These are phyloP conservation scores for Spicauda simplicius DNA, from an alignment of 2,888 invertebrate genomes.

Conservation along the genomic window DNA sequence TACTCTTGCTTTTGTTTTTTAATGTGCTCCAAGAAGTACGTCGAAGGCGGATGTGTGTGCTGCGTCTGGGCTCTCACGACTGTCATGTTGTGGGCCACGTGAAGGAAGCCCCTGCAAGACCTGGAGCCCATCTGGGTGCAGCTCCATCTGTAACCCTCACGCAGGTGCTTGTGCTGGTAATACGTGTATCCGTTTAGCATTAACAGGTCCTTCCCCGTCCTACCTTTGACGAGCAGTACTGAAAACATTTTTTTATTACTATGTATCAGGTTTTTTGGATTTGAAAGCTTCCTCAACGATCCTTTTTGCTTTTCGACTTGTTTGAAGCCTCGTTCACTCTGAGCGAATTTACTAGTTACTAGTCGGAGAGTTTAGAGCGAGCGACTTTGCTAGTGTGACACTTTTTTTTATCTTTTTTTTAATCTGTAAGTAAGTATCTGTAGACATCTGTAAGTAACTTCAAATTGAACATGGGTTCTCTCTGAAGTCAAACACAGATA, in stretches of 20 bases:
- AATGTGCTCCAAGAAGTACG: conserved; percentile 62
- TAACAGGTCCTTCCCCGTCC: conserved; percentile 71
- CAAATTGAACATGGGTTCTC: too few relatives aligned
- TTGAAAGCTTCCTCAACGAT: too few relatives aligned
- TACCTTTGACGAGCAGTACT: conserved; percentile 76
- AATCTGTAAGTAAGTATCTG: too few relatives aligned
- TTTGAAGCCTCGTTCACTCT: too few relatives aligned
- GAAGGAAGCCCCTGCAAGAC: conserved; percentile 75
- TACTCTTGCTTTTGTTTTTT: conserved; percentile 50
- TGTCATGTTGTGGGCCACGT: conserved; percentile 70
- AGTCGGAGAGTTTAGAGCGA: too few relatives aligned
- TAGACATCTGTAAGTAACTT: too few relatives aligned
- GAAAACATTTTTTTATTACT: conserved; percentile 50
- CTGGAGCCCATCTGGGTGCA: conserved; percentile 80
- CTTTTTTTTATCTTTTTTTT: too few relatives aligned
- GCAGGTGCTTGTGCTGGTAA: conserved; percentile 73
- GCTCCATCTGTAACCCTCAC: conserved; percentile 78
- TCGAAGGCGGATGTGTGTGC: conserved; percentile 75
- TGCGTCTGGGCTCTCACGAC: conserved; percentile 71
- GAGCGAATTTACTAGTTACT: too few relatives aligned
- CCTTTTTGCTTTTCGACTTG: background rate
- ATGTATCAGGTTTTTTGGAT: background rate
- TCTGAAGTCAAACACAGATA: too few relatives aligned
- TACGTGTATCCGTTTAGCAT: conserved; percentile 78
- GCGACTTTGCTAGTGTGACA: too few relatives aligned